Base-by-base conservation (phyloP, 2,113 vertebrate genomes). In the Sturnira hondurensis region DNA sequence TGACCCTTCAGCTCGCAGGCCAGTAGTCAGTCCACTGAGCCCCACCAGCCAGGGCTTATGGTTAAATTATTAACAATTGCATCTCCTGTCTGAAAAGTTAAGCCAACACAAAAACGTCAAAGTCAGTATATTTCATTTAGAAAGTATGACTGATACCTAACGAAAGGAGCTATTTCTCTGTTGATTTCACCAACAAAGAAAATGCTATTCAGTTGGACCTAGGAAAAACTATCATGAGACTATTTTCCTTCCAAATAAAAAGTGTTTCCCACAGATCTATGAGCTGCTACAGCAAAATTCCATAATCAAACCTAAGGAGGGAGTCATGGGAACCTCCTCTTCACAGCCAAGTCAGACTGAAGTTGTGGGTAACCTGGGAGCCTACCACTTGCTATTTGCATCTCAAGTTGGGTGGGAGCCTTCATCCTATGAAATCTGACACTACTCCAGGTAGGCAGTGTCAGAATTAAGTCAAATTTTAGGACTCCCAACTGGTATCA, bases 191-290 rank as follows among this genome's bases (percentile, higher is more conserved):
- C 31, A 82, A 31, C 14, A 11, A 26, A 61, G 19, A 67, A 81
- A 93, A 77, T 26, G 2, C 20, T 88, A 52, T 19, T 81, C 5
- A 33, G 20, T 4, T 70, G 67, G 86, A 85, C 10, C 14, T 3
- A 89, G 50, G 26, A 74, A 85, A 9, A 84, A 26, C 19, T 38
- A 31, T 1, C 26, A 50, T 38, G 9, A 71, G 8, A 78, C 7
- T 50, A 14, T 65, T 92, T 84, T 33, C 76, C 71, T 85, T 85
- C 43, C 43, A 91, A 91, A 81, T 76, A 91, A 63, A 91, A 78
- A 58, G 58, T 33, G 8, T 92, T 92, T 74, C 54, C 17, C 41
- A 33, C 43, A 52, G 63, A 52, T 73, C 33, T 73, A 4, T 63
- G 41, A 81, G 65, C 15, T 58, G 41, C 26, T 91, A 22, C 22